Evolutionary conservation across 2,797 vertebrate genomes (phyloP).

Genomic region (Siniperca obscura): DNA sequence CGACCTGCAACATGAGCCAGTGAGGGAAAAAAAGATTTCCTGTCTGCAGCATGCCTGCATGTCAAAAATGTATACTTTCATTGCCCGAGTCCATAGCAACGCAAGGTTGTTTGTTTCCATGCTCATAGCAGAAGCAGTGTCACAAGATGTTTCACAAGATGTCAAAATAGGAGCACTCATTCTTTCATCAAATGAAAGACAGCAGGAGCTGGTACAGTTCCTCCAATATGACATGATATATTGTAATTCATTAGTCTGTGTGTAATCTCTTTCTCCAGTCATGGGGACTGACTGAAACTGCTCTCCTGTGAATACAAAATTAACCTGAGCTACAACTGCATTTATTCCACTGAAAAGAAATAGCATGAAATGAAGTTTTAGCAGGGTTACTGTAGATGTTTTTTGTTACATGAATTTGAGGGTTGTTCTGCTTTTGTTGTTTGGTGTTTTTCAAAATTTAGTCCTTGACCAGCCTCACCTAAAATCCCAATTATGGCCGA

Average conservation of each 20-base stretch:
- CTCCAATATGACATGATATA: conserved; percentile 70
- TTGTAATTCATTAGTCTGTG: conserved; percentile 79
- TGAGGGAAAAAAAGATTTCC: conserved; percentile 25
- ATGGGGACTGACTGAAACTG: conserved; percentile 63
- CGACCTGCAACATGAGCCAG: conserved; percentile 40
- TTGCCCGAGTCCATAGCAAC: conserved; percentile 68
- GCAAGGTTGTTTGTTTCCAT: conserved; percentile 72
- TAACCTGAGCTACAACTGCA: conserved; percentile 49
- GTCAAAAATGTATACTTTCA: conserved; percentile 63
- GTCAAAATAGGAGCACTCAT: conserved; percentile 73
- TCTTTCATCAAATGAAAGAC: conserved; percentile 81
- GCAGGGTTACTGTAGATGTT: conserved; percentile 1
- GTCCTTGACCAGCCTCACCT: conserved; percentile 59
- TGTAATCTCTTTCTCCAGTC: conserved; percentile 73
- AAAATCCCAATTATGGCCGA: conserved; percentile 68
- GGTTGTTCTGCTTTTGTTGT: neutral
- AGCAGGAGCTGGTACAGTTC: conserved; percentile 66
- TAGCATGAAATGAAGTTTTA: conserved; percentile 33
- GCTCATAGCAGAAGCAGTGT: conserved; percentile 68
- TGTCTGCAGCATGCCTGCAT: conserved; percentile 62
- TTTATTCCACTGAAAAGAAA: conserved; percentile 35
- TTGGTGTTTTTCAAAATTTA: conserved; percentile 32
- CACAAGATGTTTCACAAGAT: conserved; percentile 72
- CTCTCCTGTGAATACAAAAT: conserved; percentile 73
- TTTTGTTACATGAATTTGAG: neutral